Conservation (phyloP, 2,888 invertebrate genomes). For the Ommatoiulus sabulosus region DNA sequence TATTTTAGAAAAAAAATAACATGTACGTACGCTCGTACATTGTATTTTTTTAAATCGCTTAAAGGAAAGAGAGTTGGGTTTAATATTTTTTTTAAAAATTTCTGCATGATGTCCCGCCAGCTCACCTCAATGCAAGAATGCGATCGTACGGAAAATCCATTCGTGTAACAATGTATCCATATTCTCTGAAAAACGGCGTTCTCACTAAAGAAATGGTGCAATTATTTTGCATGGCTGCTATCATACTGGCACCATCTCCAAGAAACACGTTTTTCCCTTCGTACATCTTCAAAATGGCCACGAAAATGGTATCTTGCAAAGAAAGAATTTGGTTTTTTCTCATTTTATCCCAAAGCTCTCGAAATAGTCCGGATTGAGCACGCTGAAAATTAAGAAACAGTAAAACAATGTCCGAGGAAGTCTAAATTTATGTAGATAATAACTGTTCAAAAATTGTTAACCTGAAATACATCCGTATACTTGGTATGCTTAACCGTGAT, state of each 20-base stretch:
- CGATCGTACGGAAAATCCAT: constrained; percentile 49
- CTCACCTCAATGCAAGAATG: constrained; percentile 47
- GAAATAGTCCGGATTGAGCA: constrained; percentile 20
- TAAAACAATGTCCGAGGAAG: not conserved
- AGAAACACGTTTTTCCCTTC: constrained; percentile 18
- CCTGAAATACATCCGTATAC: constrained; percentile 29
- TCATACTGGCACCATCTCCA: constrained; percentile 50
- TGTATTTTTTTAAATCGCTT: too few species aligned
- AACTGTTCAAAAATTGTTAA: not conserved
- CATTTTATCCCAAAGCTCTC: constrained; percentile 38
- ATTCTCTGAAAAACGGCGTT: constrained; percentile 44
- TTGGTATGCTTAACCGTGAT: not conserved
- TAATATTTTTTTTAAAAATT: too few species aligned
- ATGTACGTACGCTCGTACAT: too few species aligned
- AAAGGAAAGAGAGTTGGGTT: too few species aligned
- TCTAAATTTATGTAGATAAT: not conserved
- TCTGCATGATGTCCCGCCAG: too few species aligned
- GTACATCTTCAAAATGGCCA: constrained; percentile 51
- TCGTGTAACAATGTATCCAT: constrained; percentile 45
- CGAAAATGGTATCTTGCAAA: constrained; percentile 18
- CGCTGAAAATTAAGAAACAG: not conserved
- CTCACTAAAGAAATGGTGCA: constrained; percentile 53
- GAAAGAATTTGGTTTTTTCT: not conserved
- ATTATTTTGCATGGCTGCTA: constrained; percentile 50
- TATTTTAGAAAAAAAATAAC: too few species aligned